Conservation (phyloP, 64 coral and sea anemone species). For the Montipora sp. region DNA sequence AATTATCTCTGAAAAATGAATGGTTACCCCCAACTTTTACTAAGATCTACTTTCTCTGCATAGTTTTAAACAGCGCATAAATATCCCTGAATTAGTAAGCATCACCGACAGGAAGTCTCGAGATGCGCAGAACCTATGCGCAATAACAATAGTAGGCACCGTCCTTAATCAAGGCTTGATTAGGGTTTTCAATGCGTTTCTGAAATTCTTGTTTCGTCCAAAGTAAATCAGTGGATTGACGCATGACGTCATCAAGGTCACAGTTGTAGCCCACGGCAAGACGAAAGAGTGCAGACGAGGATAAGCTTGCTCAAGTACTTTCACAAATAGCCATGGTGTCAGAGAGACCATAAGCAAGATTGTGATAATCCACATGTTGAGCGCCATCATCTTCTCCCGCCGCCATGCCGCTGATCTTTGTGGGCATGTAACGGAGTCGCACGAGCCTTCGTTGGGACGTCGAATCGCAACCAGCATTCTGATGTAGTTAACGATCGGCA, state of each 20-base stretch:
- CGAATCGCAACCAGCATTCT: slow-evolving; percentile 18
- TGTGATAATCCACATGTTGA: slow-evolving; percentile 1
- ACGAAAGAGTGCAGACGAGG: not conserved
- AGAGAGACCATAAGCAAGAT: not conserved
- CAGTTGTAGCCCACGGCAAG: not conserved
- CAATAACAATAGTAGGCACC: no score
- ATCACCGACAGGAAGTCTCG: no score
- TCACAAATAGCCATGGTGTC: not conserved
- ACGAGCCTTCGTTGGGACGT: not conserved
- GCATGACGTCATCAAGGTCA: not conserved
- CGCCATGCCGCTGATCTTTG: not conserved
- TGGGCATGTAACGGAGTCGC: not conserved
- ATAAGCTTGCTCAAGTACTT: not conserved
- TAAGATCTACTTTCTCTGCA: no score
- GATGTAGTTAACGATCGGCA: not conserved
- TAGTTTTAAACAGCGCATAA: no score
- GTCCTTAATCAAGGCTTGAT: not conserved
- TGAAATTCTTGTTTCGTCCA: not conserved
- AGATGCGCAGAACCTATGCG: no score
- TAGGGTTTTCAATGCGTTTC: not conserved
- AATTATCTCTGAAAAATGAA: no score
- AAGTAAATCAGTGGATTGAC: slow-evolving; percentile 7
- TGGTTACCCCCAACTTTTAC: no score
- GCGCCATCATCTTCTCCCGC: not conserved
- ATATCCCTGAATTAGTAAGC: no score